These are phyloP conservation scores for Drosophila watanabei DNA, from an alignment of 1,140 invertebrate genomes.

Conservation along the genomic window DNA sequence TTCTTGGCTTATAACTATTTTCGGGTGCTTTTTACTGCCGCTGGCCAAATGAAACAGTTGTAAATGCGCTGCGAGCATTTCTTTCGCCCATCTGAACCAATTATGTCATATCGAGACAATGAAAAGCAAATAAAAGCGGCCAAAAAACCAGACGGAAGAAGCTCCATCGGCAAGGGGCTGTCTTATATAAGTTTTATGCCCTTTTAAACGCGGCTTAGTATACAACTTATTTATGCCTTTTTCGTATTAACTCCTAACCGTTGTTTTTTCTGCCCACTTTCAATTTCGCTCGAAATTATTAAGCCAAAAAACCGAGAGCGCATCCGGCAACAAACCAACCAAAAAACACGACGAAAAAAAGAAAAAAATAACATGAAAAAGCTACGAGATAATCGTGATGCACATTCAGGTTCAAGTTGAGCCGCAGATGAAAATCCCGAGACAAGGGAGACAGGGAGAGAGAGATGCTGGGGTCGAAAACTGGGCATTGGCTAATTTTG, in stretches of 20 bases:
- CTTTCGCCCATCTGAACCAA: constrained; percentile 44
- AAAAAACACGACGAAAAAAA: background rate
- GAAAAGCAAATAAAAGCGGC: constrained; percentile 24
- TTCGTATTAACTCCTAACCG: constrained; percentile 25
- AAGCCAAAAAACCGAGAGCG: constrained; percentile 13
- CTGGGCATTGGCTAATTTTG: constrained; percentile 42
- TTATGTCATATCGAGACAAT: constrained; percentile 64
- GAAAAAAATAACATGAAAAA: constrained; percentile 1
- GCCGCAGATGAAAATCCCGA: constrained; percentile 26
- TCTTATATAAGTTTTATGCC: constrained; percentile 47
- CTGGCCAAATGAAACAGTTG: constrained; percentile 45
- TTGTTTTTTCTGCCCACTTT: constrained; percentile 29
- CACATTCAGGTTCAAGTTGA: constrained; percentile 54
- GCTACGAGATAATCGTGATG: constrained; percentile 37
- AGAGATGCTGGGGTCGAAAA: constrained; percentile 13
- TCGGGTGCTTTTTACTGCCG: constrained; percentile 11
- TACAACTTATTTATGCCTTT: constrained; percentile 45
- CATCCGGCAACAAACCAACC: constrained; percentile 33
- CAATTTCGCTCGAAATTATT: constrained; percentile 51
- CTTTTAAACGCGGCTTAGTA: constrained; percentile 56
- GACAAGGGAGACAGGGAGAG: background rate
- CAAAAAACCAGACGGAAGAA: constrained; percentile 37
- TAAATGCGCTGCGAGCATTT: constrained; percentile 32
- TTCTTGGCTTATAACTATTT: background rate
- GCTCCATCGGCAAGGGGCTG: constrained; percentile 24